phyloP scores from a whole-genome alignment of 2,888 invertebrate genomes.

The Drosophila tripunctata region DNA sequence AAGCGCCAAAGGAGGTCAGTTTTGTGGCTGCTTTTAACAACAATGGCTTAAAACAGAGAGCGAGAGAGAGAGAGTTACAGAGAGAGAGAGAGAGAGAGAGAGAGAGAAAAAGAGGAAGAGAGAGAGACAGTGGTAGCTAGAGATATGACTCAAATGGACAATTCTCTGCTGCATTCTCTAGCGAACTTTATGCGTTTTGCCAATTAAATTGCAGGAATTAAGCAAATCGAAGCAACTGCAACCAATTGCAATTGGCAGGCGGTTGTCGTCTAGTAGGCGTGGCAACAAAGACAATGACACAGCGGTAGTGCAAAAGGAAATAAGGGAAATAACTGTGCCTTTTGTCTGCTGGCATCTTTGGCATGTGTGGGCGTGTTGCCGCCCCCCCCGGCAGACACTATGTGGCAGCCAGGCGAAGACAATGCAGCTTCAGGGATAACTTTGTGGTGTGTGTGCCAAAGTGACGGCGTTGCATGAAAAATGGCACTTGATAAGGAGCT shows the following conservation, averaged over 20 bases:
- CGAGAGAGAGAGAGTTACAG: too few species aligned
- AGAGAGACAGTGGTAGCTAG: too few species aligned
- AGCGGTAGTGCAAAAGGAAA: not conserved
- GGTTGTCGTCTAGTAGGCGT: conserved; percentile 6
- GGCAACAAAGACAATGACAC: conserved; percentile 9
- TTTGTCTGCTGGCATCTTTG: conserved; percentile 54
- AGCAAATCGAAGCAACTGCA: conserved; percentile 44
- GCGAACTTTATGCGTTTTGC: conserved; percentile 2
- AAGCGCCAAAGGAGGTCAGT: conserved; percentile 45
- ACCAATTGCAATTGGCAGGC: conserved; percentile 37
- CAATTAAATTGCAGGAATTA: conserved; percentile 51
- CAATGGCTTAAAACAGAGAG: not conserved
- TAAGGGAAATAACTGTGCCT: conserved; percentile 13
- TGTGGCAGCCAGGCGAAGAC: conserved; percentile 25
- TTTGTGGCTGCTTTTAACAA: conserved; percentile 26
- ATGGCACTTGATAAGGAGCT: conserved; percentile 76
- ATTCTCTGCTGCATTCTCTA: not conserved
- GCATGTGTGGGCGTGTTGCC: conserved; percentile 43
- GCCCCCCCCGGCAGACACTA: conserved; percentile 1
- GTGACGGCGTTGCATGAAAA: conserved; percentile 72
- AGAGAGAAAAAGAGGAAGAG: too few species aligned
- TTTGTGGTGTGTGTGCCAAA: conserved; percentile 70
- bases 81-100: too few species aligned
- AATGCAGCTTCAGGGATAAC: conserved; percentile 56
- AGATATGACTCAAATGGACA: conserved; percentile 8